phyloP scores from a whole-genome alignment of 2,888 invertebrate genomes.

The Strigamia crassipes region DNA sequence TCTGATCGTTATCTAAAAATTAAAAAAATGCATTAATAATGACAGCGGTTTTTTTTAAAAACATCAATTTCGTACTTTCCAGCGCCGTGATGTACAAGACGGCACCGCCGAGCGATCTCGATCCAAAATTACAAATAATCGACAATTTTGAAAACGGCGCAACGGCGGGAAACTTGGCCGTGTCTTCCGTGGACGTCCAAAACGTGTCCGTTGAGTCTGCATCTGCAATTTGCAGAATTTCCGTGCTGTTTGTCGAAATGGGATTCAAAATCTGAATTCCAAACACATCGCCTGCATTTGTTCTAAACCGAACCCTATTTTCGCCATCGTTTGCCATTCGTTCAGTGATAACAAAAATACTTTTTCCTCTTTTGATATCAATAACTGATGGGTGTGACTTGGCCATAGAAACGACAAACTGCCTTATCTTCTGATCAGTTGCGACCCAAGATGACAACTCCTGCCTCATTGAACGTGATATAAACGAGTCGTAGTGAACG shows the following conservation, averaged over 20 bases:
- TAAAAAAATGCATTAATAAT: not conserved
- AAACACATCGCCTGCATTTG: conserved; percentile 38
- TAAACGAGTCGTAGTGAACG: conserved; percentile 86
- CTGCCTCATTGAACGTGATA: not conserved
- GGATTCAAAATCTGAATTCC: conserved; percentile 46
- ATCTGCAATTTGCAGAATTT: conserved; percentile 7
- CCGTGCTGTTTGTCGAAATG: not conserved
- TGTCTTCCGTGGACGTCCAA: conserved; percentile 13
- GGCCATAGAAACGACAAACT: not conserved
- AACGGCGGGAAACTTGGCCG: conserved; percentile 1
- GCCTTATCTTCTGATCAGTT: not conserved
- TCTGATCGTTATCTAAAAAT: conserved; percentile 21
- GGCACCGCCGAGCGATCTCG: conserved; percentile 69
- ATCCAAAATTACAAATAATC: conserved; percentile 9
- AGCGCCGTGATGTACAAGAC: conserved; percentile 78
- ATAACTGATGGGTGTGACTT: not conserved
- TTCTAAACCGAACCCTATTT: not conserved
- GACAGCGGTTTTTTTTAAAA: not conserved
- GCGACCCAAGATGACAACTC: conserved; percentile 26
- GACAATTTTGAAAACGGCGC: not conserved
- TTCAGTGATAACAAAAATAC: conserved; percentile 25
- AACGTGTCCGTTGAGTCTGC: not conserved
- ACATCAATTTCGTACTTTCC: conserved; percentile 57
- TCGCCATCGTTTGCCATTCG: not conserved
- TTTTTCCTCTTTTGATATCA: not conserved